Evolutionary conservation across 2,797 vertebrate genomes (phyloP).

Genomic region (Mormyrops boulengeri): DNA sequence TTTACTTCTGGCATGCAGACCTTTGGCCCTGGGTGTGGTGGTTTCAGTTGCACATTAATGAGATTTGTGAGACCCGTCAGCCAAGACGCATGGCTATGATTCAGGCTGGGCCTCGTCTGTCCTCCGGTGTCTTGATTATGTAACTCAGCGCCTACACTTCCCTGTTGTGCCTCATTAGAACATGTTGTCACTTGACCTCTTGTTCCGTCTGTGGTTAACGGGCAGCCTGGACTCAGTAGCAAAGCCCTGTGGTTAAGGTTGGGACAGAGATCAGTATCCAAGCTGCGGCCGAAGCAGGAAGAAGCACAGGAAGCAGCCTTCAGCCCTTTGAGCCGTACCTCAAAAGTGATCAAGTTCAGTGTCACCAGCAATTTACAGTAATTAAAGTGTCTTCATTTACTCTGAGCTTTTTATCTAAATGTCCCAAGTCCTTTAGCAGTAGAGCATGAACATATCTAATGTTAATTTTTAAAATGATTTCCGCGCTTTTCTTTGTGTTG

Average conservation of each 20-base stretch:
- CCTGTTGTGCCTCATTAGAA: conserved; percentile 12
- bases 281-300: neutral
- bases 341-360: neutral
- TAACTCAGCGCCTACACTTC: neutral
- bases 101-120: neutral
- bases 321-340: neutral
- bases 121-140: neutral
- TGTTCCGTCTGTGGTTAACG: neutral
- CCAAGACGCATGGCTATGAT: neutral
- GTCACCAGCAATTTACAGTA: conserved; percentile 6
- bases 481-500: neutral
- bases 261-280: neutral
- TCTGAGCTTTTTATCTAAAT: neutral
- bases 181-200: conserved; percentile 12
- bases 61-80: neutral
- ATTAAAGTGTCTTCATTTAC: conserved; percentile 13
- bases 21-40: neutral
- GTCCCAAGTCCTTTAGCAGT: neutral
- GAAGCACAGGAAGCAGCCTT: neutral
- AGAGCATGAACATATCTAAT: neutral
- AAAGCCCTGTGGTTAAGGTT: neutral
- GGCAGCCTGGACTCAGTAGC: neutral
- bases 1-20: neutral
- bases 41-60: neutral
- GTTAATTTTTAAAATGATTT: neutral